A percentile compares a stretch with the other conserved stretches of the same genome.
These are phyloP conservation scores for Ptychochromis oligacanthus DNA, from an alignment of 2,113 vertebrate genomes.

Conservation along the genomic window DNA sequence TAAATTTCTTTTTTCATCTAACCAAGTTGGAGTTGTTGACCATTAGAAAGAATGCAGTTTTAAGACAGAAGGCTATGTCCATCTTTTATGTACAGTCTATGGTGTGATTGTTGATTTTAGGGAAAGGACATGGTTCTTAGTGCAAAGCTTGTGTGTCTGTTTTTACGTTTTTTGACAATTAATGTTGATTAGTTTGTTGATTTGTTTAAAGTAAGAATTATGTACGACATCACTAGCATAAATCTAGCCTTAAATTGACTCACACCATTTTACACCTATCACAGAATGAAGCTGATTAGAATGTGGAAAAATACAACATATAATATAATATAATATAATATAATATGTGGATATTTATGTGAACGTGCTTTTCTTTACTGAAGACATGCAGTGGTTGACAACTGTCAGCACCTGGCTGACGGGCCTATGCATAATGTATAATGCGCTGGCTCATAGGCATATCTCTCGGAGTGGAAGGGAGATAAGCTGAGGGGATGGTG, in stretches of 20 bases:
- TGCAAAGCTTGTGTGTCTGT: not conserved
- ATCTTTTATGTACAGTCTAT: not conserved
- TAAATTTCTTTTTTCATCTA: not conserved
- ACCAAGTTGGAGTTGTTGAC: not conserved
- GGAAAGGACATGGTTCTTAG: not conserved
- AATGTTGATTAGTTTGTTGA: too few relatives aligned
- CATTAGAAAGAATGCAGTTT: not conserved
- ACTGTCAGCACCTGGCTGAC: conserved; percentile 10
- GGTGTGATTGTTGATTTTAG: not conserved
- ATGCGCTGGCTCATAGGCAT: conserved; percentile 30
- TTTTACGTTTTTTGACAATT: not conserved
- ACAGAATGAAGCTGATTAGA: not conserved
- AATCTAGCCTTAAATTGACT: too few relatives aligned
- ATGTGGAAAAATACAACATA: not conserved
- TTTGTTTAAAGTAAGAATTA: not conserved
- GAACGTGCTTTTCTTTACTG: not conserved
- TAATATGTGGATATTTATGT: not conserved
- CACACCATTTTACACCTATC: too few relatives aligned
- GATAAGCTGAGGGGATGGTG: conserved; percentile 54
- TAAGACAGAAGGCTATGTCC: not conserved
- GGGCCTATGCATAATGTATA: not conserved
- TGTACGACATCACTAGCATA: not conserved
- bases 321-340: not conserved
- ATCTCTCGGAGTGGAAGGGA: conserved; percentile 38
- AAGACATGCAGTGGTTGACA: not conserved